Evolutionary conservation across 2,888 invertebrate species (phyloP), one percentile per base, ranked within the genome.

Genomic region (Apotomis capreana): DNA sequence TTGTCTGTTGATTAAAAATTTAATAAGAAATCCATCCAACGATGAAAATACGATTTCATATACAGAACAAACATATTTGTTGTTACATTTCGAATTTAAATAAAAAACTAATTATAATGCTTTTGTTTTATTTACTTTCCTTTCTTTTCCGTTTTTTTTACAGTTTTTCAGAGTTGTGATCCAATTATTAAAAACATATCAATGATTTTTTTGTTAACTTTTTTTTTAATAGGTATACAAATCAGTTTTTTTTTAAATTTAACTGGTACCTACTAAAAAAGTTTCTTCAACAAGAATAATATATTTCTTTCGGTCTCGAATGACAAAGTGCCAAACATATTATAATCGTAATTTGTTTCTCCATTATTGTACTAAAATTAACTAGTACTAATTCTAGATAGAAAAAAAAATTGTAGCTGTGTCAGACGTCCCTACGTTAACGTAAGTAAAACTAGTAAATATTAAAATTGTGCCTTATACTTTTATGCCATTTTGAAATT

Each of bases 391-490:
- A 68, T 62, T 75, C 71, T 73, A 74, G 64, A 78, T 82, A 81
- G 78, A 74, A 80, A 82, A 77, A 70, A 77, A 78, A 76, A 76
- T 78, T 69, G 78, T 84, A 91, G 90, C 83, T 84, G 84, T 84
- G 84, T 89, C 85, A 83, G 76, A 88, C 92, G 92, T 92, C 92
- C 92, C 87, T 89, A 86, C 76, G 81, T 77, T 74, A 78, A 82
- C 10, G 81, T 79, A 82, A 85, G 83, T 87, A 88, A 86, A 80
- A 85, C 87, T 87, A 90, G 88, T 85, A 79, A 87, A 85, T 87
- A 89, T 88, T 87, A 85, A 87, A 91, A 90, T 86, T 84, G 92
- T 93, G 92, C 92, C 92, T 93, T 93, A 93, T 90, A 92, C 87
- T 89, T 89, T 90, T 90, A 92, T 79, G 92, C 92, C 92, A 91